A percentile compares a stretch with the other conserved stretches of the same genome.
phyloP scores from a whole-genome alignment of 2,113 vertebrate species.

The Engraulis encrasicolus region DNA sequence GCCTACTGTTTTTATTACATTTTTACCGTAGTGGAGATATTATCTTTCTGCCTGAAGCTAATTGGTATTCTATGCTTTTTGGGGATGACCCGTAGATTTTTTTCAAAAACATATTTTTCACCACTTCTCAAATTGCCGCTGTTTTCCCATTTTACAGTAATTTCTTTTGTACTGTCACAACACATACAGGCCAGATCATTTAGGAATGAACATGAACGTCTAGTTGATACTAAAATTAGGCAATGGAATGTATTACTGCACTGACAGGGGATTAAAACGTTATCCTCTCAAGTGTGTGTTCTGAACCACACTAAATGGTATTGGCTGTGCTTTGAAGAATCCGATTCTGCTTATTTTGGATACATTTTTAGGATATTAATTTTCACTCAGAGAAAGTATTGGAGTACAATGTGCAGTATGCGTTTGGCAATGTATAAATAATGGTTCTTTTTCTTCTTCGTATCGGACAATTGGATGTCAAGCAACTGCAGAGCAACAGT shows the following conservation, averaged over 20 bases:
- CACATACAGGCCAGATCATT: neutral
- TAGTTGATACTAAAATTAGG: slow-evolving; percentile 28
- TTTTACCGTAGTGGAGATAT: neutral
- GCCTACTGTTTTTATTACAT: neutral
- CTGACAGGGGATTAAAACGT: slow-evolving; percentile 39
- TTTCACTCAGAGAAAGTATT: neutral
- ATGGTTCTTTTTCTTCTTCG: slow-evolving; percentile 38
- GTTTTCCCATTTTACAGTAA: too few relatives aligned
- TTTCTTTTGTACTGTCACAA: neutral
- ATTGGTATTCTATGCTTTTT: slow-evolving; percentile 4
- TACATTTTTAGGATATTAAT: neutral
- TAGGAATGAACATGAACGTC: neutral
- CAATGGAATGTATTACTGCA: slow-evolving; percentile 40
- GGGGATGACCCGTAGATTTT: neutral
- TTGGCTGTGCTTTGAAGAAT: slow-evolving; percentile 15
- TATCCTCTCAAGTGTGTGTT: slow-evolving; percentile 45
- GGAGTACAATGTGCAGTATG: neutral
- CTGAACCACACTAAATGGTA: slow-evolving; percentile 29
- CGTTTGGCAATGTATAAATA: neutral
- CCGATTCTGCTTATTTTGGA: slow-evolving; percentile 30
- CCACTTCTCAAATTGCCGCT: neutral
- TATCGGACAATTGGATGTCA: slow-evolving; percentile 70
- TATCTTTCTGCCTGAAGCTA: slow-evolving; percentile 8
- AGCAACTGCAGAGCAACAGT: slow-evolving; percentile 64
- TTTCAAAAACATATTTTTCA: neutral